These are phyloP conservation scores for Alces alces DNA, from an alignment of 2,113 vertebrate genomes.

Conservation along the genomic window DNA sequence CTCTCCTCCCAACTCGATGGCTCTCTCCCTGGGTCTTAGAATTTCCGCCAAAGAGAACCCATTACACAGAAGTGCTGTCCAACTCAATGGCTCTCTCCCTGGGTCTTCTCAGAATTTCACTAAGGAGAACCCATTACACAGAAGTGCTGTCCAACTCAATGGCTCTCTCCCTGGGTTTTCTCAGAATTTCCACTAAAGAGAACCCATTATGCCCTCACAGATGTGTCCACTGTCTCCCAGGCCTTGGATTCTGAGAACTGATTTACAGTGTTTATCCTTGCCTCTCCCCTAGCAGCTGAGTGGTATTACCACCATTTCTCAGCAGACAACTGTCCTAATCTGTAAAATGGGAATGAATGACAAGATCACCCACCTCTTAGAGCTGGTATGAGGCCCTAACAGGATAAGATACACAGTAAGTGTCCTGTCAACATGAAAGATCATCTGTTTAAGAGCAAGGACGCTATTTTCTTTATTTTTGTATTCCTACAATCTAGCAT, in stretches of 20 bases:
- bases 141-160: too few species aligned
- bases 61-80: fast-evolving
- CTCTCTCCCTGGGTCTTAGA: not conserved
- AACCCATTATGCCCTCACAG: fast-evolving
- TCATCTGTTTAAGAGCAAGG: not conserved
- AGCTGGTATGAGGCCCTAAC: not conserved
- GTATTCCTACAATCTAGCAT: not conserved
- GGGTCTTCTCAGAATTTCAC: not conserved
- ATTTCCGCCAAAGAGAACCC: not conserved
- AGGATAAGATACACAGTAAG: fast-evolving
- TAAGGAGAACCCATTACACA: not conserved
- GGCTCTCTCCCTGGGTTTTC: not conserved
- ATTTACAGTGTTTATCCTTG: not conserved
- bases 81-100: not conserved
- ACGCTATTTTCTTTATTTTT: not conserved
- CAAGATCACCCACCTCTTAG: not conserved
- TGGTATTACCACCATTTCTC: not conserved
- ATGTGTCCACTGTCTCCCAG: fast-evolving
- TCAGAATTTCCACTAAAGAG: not conserved
- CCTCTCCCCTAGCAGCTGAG: too few species aligned
- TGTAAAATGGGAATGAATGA: not conserved
- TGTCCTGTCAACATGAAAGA: fast-evolving
- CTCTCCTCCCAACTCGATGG: not conserved
- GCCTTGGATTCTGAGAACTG: not conserved
- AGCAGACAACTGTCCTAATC: not conserved